These are phyloP conservation scores for Metellina segmentata DNA, from an alignment of 2,888 invertebrate genomes.

Conservation along the genomic window DNA sequence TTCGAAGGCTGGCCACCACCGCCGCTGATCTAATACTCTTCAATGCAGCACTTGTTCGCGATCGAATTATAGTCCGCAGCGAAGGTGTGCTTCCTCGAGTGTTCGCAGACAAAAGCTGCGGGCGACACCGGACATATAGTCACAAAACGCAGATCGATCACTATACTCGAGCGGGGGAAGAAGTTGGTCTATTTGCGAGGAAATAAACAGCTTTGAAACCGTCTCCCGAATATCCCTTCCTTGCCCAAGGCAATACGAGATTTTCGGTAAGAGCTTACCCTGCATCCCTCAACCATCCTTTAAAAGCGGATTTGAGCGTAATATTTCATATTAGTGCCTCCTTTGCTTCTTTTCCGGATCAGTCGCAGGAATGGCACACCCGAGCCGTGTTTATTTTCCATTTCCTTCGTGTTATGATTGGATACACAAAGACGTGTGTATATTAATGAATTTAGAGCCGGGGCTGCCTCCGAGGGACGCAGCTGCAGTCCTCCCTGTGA, in stretches of 20 bases:
- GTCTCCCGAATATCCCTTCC: slow-evolving; percentile 19
- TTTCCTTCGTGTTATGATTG: slow-evolving; percentile 67
- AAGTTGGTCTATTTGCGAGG: slow-evolving; percentile 28
- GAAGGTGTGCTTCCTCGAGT: no score
- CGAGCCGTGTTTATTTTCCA: slow-evolving; percentile 65
- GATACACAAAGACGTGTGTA: slow-evolving; percentile 62
- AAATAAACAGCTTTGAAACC: slow-evolving; percentile 41
- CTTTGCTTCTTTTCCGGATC: neutral
- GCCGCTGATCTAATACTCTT: no score
- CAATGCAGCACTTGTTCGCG: no score
- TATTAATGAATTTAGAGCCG: slow-evolving; percentile 65
- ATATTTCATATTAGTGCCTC: slow-evolving; percentile 44
- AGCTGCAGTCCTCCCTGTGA: slow-evolving; percentile 12
- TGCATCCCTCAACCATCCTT: slow-evolving; percentile 2
- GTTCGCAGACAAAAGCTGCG: neutral
- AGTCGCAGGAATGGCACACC: no score
- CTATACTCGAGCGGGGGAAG: neutral
- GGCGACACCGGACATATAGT: neutral
- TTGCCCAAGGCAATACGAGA: slow-evolving; percentile 16
- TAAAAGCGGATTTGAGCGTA: slow-evolving; percentile 58
- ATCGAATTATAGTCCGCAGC: no score
- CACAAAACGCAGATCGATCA: neutral
- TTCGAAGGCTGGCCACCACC: no score
- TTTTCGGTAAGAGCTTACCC: slow-evolving; percentile 8
- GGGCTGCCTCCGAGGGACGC: slow-evolving; percentile 4